Conservation (phyloP, 2,113 vertebrate genomes). For the Laticauda colubrina region DNA sequence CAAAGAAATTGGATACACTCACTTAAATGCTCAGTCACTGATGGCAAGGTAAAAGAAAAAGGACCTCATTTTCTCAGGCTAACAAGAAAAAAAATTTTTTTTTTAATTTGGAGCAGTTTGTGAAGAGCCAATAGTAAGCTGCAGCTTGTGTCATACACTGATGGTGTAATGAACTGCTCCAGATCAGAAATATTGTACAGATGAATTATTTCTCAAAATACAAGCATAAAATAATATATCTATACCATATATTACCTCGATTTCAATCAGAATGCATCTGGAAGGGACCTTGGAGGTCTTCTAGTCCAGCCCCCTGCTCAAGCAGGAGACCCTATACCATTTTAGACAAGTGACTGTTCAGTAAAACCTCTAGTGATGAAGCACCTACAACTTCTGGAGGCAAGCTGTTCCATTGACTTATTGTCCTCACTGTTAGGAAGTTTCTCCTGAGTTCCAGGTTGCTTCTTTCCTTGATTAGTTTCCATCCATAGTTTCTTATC, state of each 20-base stretch:
- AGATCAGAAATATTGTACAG: neutral
- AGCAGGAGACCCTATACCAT: too few relatives aligned
- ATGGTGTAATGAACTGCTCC: neutral
- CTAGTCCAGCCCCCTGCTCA: too few relatives aligned
- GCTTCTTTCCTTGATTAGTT: too few relatives aligned
- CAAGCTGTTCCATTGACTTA: too few relatives aligned
- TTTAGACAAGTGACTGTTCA: too few relatives aligned
- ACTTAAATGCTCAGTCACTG: neutral
- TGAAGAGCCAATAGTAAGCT: neutral
- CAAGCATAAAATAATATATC: neutral
- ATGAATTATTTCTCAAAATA: neutral
- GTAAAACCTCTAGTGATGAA: too few relatives aligned
- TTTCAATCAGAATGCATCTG: too few relatives aligned
- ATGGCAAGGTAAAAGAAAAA: neutral
- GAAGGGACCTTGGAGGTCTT: too few relatives aligned
- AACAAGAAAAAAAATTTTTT: neutral
- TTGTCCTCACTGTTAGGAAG: too few relatives aligned
- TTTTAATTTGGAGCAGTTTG: neutral
- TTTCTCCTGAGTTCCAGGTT: too few relatives aligned
- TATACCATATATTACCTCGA: neutral
- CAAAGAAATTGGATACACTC: neutral
- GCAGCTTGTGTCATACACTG: neutral
- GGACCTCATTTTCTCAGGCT: neutral
- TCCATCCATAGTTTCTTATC: too few relatives aligned
- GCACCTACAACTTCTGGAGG: too few relatives aligned